A percentile compares a stretch with the other conserved stretches of the same genome.
Evolutionary conservation across 2,888 invertebrate genomes (phyloP).

Genomic region (Phyllotreta cruciferae): DNA sequence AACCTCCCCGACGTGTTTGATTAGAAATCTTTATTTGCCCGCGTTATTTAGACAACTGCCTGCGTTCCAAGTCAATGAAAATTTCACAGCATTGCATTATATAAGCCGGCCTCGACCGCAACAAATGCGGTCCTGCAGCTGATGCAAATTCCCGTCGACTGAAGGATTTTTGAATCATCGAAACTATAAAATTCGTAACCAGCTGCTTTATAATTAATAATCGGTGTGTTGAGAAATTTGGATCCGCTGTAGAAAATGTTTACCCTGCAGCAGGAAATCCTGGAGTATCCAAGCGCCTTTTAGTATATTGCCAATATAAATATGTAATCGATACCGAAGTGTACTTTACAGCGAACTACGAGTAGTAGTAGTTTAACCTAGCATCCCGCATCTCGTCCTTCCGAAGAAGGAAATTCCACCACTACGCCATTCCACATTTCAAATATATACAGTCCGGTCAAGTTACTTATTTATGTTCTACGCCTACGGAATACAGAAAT

Average conservation of each 20-base stretch:
- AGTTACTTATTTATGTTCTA: conserved; percentile 37
- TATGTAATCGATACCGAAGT: conserved; percentile 49
- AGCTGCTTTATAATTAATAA: neutral
- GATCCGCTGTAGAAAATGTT: conserved; percentile 14
- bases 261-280: conserved; percentile 16
- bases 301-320: conserved; percentile 49
- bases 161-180: too few species aligned
- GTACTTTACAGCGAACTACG: conserved; percentile 45
- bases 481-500: conserved; percentile 29
- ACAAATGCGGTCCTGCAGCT: too few species aligned
- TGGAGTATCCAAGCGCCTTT: conserved; percentile 40
- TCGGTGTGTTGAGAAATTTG: conserved; percentile 10
- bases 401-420: conserved; percentile 41
- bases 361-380: conserved; percentile 40
- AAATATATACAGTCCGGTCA: conserved; percentile 41
- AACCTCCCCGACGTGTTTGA: conserved; percentile 29
- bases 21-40: conserved; percentile 31
- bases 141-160: too few species aligned
- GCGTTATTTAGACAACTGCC: conserved; percentile 7
- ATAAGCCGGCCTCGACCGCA: too few species aligned
- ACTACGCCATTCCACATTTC: conserved; percentile 26
- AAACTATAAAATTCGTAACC: too few species aligned
- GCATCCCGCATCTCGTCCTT: conserved; percentile 19
- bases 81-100: neutral
- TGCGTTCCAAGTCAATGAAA: neutral